Conservation (phyloP, 2,113 vertebrate species). For the Gavialis gangeticus region DNA sequence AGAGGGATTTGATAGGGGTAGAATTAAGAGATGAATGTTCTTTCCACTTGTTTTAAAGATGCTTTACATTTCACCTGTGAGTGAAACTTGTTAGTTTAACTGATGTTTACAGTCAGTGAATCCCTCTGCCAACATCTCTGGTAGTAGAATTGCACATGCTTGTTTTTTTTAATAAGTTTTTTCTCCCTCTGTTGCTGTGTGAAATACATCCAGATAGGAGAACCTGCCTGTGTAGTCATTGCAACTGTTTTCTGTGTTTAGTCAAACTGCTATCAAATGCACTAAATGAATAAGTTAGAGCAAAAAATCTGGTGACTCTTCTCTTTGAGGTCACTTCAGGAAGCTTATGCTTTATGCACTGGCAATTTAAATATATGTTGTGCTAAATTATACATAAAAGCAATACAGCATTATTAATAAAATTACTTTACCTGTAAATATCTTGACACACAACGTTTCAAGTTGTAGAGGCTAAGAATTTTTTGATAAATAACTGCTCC, state of each 20-base stretch:
- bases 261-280: not conserved
- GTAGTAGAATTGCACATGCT: not conserved
- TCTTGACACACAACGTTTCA: constrained; percentile 7
- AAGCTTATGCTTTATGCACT: not conserved
- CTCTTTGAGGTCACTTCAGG: not conserved
- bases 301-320: not conserved
- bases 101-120: not conserved
- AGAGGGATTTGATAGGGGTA: not conserved
- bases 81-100: not conserved
- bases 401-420: constrained; percentile 10
- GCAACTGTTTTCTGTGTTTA: not conserved
- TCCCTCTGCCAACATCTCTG: not conserved
- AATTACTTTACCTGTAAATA: constrained; percentile 2
- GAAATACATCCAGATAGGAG: not conserved
- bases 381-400: constrained; percentile 5
- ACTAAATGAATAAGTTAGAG: not conserved
- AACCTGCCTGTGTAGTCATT: not conserved
- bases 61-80: not conserved
- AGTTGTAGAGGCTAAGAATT: not conserved
- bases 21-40: not conserved
- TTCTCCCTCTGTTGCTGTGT: not conserved
- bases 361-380: not conserved
- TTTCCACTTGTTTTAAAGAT: not conserved
- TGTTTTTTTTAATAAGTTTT: not conserved
- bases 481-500: constrained; percentile 24